phyloP scores from a whole-genome alignment of 2,797 vertebrate genomes.

The Parauchenoglanis punctatus region DNA sequence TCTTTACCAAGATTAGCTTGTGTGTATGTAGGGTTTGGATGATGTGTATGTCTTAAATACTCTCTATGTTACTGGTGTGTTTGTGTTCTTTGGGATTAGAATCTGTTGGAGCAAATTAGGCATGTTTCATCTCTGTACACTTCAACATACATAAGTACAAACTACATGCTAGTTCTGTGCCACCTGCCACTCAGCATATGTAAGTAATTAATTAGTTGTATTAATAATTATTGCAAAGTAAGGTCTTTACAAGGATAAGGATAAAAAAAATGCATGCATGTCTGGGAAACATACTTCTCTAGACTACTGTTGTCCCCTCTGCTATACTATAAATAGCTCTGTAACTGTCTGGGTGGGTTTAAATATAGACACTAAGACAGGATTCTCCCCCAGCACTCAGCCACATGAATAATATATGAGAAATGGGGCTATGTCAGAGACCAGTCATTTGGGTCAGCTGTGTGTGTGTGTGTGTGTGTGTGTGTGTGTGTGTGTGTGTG shows the following conservation, averaged over 20 bases:
- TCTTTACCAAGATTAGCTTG: conserved; percentile 65
- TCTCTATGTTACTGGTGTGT: not conserved
- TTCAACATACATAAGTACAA: not conserved
- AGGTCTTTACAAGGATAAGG: not conserved
- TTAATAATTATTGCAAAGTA: not conserved
- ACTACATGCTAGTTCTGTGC: not conserved
- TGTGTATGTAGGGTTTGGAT: conserved; percentile 31
- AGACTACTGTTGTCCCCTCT: conserved; percentile 63
- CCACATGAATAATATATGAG: conserved; percentile 79
- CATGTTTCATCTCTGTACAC: not conserved
- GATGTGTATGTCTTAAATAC: conserved; percentile 22
- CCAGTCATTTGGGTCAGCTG: conserved; percentile 49
- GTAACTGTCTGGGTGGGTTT: conserved; percentile 70
- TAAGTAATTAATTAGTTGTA: not conserved
- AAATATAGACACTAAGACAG: conserved; percentile 82
- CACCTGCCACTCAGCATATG: not conserved
- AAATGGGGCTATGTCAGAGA: conserved; percentile 67
- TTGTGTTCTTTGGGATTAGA: not conserved
- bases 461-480: conserved; percentile 26
- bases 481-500: conserved; percentile 24
- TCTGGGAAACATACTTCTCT: conserved; percentile 49
- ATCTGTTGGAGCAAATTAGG: not conserved
- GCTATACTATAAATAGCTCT: conserved; percentile 75
- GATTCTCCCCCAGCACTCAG: conserved; percentile 78
- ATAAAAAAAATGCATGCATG: not conserved